phyloP scores from a whole-genome alignment of 2,888 invertebrate species.

The Autographa gamma region DNA sequence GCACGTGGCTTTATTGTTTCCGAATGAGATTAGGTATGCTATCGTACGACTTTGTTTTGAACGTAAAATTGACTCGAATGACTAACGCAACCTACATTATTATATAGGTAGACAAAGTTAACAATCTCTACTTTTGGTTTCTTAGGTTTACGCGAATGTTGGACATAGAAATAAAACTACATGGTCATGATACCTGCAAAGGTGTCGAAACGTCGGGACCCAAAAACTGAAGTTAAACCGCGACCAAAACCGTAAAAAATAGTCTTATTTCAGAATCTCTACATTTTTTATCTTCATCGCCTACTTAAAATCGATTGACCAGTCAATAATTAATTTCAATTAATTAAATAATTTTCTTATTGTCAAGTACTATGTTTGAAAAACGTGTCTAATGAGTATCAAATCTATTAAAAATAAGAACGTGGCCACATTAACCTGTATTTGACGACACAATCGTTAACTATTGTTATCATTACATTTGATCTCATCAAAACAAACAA shows the following conservation, averaged over 20 bases:
- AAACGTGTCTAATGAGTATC: conserved; percentile 20
- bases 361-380: conserved; percentile 14
- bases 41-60: conserved; percentile 5
- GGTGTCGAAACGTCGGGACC: too few species aligned
- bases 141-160: too few species aligned
- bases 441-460: not conserved
- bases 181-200: too few species aligned
- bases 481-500: conserved; percentile 25
- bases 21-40: not conserved
- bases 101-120: not conserved
- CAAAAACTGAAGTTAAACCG: too few species aligned
- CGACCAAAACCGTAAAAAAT: too few species aligned
- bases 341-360: conserved; percentile 26
- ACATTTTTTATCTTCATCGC: not conserved
- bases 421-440: conserved; percentile 13
- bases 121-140: not conserved
- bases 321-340: not conserved
- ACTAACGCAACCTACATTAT: not conserved
- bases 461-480: conserved; percentile 11
- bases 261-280: too few species aligned
- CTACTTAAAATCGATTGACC: conserved; percentile 16
- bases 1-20: conserved; percentile 1
- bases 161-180: too few species aligned
- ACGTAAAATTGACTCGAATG: conserved; percentile 5
- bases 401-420: conserved; percentile 33